Conservation (phyloP, 2,113 vertebrate genomes). For the Romanogobio albipinnatus region DNA sequence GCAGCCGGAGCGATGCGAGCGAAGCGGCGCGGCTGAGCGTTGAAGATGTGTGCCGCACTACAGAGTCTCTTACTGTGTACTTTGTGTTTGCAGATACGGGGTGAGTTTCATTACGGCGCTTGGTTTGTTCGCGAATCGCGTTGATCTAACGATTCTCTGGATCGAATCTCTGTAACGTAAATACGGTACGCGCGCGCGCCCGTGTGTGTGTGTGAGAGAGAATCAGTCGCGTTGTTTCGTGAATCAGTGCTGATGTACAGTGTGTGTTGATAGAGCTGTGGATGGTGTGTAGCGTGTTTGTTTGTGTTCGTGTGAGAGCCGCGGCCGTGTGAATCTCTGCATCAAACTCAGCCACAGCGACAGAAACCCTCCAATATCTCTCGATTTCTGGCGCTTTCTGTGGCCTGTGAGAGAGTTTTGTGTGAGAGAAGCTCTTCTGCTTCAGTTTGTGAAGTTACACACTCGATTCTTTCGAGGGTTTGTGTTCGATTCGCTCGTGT, state of each 20-base stretch:
- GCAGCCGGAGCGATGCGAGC: constrained; percentile 64
- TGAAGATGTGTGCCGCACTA: constrained; percentile 88
- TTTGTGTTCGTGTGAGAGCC: neutral
- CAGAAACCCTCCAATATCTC: constrained; percentile 3
- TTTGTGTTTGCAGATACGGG: constrained; percentile 85
- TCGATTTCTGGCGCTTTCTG: neutral
- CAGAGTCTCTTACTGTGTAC: constrained; percentile 85
- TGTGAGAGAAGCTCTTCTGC: neutral
- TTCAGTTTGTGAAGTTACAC: neutral
- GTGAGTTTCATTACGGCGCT: constrained; percentile 71
- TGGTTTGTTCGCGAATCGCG: neutral
- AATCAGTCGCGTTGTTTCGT: neutral
- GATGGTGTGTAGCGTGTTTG: neutral
- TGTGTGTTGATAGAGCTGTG: neutral
- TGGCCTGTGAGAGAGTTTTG: neutral
- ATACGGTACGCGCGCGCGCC: no score
- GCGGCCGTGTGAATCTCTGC: neutral
- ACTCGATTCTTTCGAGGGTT: neutral
- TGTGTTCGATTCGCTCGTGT: neutral
- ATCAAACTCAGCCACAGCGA: neutral
- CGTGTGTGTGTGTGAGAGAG: neutral
- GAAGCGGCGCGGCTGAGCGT: constrained; percentile 61
- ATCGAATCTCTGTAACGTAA: neutral
- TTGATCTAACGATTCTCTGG: neutral
- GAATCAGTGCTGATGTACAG: neutral